Percentiles rank a stretch among this genome's conserved stretches.
Evolutionary conservation across 2,888 invertebrate genomes (phyloP).

Genomic region (Campaea margaritaria): DNA sequence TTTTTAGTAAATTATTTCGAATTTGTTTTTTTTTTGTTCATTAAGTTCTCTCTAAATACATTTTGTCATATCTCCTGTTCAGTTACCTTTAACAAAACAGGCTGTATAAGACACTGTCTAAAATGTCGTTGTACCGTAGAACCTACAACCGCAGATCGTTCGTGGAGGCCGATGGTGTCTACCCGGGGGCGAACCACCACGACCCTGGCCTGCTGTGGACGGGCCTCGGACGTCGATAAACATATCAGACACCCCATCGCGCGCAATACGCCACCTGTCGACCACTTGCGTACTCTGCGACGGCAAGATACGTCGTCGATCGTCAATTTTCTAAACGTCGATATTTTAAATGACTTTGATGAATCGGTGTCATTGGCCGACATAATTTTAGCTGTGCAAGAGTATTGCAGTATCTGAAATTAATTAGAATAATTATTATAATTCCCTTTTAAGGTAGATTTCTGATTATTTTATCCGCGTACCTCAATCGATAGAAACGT

Average conservation of each 20-base stretch:
- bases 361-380: constrained; percentile 46
- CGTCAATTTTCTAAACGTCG: constrained; percentile 19
- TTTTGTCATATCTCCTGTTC: background rate
- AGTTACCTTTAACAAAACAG: background rate
- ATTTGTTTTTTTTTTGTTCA: background rate
- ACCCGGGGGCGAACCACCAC: constrained; percentile 86
- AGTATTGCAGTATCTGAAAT: constrained; percentile 52
- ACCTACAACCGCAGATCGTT: constrained; percentile 86
- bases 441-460: background rate
- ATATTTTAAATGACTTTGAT: constrained; percentile 23
- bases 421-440: background rate
- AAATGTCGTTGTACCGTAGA: constrained; percentile 78
- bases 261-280: constrained; percentile 1
- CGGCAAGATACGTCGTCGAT: constrained; percentile 23
- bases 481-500: no score
- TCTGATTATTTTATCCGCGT: no score
- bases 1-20: background rate
- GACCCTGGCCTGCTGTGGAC: constrained; percentile 88
- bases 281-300: constrained; percentile 23
- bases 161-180: constrained; percentile 83
- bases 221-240: constrained; percentile 84
- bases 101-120: constrained; percentile 9
- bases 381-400: constrained; percentile 51
- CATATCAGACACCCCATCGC: constrained; percentile 32
- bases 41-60: background rate